A percentile compares a stretch with the other conserved stretches of the same genome.
Conservation (phyloP, 2,797 vertebrate genomes). For the Hydrolagus colliei region DNA sequence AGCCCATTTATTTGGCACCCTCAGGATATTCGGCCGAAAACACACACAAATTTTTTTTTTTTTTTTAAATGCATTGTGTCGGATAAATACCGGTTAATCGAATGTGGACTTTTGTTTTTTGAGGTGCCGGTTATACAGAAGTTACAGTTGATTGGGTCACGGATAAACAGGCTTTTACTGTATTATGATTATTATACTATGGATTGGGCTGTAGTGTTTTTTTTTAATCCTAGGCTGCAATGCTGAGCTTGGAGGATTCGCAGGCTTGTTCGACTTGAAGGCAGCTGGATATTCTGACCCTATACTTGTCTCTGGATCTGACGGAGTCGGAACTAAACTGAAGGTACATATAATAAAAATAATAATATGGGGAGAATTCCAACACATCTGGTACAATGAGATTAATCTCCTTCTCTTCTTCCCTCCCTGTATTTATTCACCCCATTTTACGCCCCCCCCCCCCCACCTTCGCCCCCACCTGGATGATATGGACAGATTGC, state of each 20-base stretch:
- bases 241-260: constrained; percentile 87
- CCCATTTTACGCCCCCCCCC: neutral
- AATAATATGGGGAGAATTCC: neutral
- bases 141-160: too few species aligned
- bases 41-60: too few species aligned
- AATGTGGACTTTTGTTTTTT: too few species aligned
- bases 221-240: constrained; percentile 65
- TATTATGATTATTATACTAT: too few species aligned
- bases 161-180: too few species aligned
- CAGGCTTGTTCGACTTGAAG: constrained; percentile 87
- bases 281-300: constrained; percentile 86
- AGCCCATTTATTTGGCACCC: too few species aligned
- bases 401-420: neutral
- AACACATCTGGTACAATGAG: neutral
- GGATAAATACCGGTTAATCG: too few species aligned
- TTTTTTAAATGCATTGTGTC: too few species aligned
- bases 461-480: neutral
- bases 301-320: constrained; percentile 85
- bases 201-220: neutral
- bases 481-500: constrained; percentile 58
- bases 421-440: neutral
- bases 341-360: constrained; percentile 61
- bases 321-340: constrained; percentile 93
- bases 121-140: too few species aligned
- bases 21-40: too few species aligned